phyloP scores from a whole-genome alignment of 2,113 vertebrate species.

The Mesembrinibis cayennensis region DNA sequence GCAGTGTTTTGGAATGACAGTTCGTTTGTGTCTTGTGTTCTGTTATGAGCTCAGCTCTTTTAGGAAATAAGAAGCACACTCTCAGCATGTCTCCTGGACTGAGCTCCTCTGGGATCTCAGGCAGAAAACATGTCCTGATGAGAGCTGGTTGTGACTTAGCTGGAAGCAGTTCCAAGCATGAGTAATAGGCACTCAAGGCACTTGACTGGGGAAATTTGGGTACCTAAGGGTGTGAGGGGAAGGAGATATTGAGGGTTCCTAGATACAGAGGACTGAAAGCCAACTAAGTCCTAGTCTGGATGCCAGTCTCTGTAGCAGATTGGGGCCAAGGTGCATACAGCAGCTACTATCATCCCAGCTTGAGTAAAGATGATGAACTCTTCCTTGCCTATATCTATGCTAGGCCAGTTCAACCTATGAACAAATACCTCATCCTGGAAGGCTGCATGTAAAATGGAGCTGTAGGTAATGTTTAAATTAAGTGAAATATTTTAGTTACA shows the following conservation, averaged over 20 bases:
- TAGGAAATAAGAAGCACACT: not conserved
- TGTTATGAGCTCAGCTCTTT: not conserved
- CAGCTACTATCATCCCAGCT: not conserved
- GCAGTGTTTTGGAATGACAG: not conserved
- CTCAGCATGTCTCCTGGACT: not conserved
- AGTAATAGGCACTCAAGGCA: not conserved
- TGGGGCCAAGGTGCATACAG: not conserved
- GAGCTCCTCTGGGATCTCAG: not conserved
- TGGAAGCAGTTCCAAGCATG: not conserved
- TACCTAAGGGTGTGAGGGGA: not conserved
- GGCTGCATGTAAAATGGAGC: not conserved
- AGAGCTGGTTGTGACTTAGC: slow-evolving; percentile 16
- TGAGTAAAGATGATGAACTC: not conserved
- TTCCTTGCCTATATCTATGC: not conserved
- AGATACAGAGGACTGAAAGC: not conserved
- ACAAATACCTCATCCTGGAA: not conserved
- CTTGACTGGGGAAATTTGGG: not conserved
- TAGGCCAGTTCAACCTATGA: not conserved
- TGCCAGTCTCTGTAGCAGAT: not conserved
- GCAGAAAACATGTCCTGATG: not conserved
- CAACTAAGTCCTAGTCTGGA: not conserved
- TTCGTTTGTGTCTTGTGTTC: not conserved
- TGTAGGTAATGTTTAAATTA: not conserved
- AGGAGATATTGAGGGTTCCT: not conserved
- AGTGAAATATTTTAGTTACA: not conserved